Percentiles rank a stretch among this genome's conserved stretches.
Evolutionary conservation across 2,113 vertebrate genomes (phyloP).

Genomic region (Pogona vitticeps): DNA sequence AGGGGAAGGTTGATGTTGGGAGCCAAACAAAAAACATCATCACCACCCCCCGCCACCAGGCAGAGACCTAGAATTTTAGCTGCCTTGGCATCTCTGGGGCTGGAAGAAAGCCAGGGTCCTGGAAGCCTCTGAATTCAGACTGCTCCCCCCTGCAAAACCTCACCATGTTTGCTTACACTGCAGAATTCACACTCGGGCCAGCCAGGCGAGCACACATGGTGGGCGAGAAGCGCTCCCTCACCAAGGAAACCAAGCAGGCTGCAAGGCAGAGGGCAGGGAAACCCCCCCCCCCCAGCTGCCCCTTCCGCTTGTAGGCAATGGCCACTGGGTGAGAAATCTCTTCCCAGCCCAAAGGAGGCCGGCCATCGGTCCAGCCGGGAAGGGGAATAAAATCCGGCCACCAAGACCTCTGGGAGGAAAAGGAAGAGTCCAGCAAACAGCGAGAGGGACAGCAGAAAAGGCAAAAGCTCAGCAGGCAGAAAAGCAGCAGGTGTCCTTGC

Average conservation of each 20-base stretch:
- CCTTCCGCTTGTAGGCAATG: not conserved
- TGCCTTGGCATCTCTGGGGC: not conserved
- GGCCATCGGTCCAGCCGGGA: not conserved
- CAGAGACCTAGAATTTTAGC: no score
- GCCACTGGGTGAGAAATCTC: not conserved
- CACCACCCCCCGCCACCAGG: not conserved
- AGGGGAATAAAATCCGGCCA: no score
- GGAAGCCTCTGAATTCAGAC: not conserved
- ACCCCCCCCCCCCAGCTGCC: not conserved
- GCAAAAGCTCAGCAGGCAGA: no score
- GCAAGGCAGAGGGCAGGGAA: not conserved
- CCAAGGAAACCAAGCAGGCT: no score
- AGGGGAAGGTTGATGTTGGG: no score
- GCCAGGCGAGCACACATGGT: no score
- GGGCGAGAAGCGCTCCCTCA: no score
- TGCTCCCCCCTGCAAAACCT: not conserved
- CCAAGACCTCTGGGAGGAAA: no score
- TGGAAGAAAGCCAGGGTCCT: not conserved
- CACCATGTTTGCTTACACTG: not conserved
- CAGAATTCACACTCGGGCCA: no score
- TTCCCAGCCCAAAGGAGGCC: not conserved
- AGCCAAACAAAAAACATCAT: no score
- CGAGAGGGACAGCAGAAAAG: no score
- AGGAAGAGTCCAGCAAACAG: not conserved
- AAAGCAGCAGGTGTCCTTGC: no score